A percentile compares a stretch with the other conserved stretches of the same genome.
phyloP scores from a whole-genome alignment of 2,113 vertebrate species.

The Bufo gargarizans region DNA sequence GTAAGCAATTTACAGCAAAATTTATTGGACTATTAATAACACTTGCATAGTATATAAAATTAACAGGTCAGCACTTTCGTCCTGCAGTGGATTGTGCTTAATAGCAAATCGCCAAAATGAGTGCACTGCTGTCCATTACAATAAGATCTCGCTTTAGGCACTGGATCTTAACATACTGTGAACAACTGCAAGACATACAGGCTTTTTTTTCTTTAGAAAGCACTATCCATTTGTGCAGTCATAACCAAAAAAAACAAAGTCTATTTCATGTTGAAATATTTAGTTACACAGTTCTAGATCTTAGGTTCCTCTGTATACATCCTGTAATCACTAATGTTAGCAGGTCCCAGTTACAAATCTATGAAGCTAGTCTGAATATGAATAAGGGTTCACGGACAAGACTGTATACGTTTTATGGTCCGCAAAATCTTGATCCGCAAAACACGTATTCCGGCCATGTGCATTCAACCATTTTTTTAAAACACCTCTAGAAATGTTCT shows the following conservation, averaged over 20 bases:
- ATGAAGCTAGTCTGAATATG: no score
- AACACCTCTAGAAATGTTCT: no score
- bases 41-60: background rate
- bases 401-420: no score
- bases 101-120: background rate
- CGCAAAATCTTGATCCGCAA: no score
- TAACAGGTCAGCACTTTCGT: background rate
- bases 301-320: no score
- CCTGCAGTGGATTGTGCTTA: background rate
- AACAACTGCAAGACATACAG: background rate
- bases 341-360: no score
- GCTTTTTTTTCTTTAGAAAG: constrained; percentile 3
- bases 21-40: constrained; percentile 15
- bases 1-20: background rate
- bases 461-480: no score
- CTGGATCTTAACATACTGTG: background rate
- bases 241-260: background rate
- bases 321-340: no score
- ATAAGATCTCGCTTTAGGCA: background rate
- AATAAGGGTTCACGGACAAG: no score
- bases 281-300: background rate
- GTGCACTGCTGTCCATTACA: background rate
- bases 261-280: background rate
- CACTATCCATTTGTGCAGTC: background rate
- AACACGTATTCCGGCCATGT: no score